Evolutionary conservation across 2,113 vertebrate genomes (phyloP).

Genomic region (Pogona vitticeps): DNA sequence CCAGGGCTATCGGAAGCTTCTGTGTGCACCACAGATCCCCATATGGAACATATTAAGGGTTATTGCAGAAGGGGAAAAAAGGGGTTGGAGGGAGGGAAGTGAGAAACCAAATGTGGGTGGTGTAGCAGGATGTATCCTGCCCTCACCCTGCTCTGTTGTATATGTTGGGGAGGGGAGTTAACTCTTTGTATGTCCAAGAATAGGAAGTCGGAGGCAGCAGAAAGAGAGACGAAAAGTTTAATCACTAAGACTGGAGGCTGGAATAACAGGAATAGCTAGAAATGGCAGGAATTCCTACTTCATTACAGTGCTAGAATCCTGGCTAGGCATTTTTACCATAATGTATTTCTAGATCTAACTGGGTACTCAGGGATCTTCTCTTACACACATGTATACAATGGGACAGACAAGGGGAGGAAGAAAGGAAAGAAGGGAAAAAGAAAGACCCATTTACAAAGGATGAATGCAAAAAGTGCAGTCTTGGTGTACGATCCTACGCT

Average conservation of each 20-base stretch:
- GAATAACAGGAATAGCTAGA: background rate
- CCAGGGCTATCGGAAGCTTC: constrained; percentile 17
- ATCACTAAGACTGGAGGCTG: background rate
- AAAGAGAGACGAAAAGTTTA: background rate
- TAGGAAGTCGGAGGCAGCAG: background rate
- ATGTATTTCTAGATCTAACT: background rate
- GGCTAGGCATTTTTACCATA: background rate
- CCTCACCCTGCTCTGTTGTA: constrained; percentile 22
- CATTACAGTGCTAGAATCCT: background rate
- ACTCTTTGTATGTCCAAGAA: constrained; percentile 15
- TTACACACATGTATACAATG: no score
- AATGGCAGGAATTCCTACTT: background rate
- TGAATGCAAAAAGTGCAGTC: background rate
- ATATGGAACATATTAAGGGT: constrained; percentile 36
- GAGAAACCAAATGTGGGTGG: constrained; percentile 33
- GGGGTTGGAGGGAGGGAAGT: background rate
- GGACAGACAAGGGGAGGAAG: background rate
- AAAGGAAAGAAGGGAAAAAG: background rate
- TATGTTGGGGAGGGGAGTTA: background rate
- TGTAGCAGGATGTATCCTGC: constrained; percentile 34
- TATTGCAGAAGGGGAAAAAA: background rate
- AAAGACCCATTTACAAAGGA: background rate
- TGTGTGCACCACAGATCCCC: background rate
- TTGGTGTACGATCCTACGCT: background rate
- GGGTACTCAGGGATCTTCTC: background rate